A percentile compares a stretch with the other conserved stretches of the same genome.
These are phyloP conservation scores for Camponotus pennsylvanicus DNA, from an alignment of 1,140 invertebrate genomes.

Conservation along the genomic window DNA sequence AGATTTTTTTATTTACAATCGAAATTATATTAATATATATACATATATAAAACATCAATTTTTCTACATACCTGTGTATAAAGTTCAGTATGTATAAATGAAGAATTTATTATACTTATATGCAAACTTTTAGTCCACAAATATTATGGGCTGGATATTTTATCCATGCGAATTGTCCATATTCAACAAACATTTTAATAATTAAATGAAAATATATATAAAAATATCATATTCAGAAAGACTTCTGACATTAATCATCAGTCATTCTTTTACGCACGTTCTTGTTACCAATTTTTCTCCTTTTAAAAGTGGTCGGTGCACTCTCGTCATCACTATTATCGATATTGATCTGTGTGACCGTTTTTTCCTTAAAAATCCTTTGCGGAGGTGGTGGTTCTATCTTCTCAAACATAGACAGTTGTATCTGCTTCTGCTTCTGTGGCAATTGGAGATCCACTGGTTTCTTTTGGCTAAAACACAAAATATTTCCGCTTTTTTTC, in stretches of 20 bases:
- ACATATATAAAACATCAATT: neutral
- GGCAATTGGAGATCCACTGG: conserved; percentile 88
- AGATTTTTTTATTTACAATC: conserved; percentile 11
- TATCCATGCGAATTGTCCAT: neutral
- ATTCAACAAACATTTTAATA: neutral
- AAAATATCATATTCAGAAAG: neutral
- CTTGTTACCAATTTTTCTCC: conserved; percentile 88
- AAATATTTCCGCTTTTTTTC: conserved; percentile 49
- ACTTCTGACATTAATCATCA: conserved; percentile 84
- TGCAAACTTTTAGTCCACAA: neutral
- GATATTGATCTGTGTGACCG: conserved; percentile 82
- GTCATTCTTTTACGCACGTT: conserved; percentile 88
- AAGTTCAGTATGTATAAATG: neutral
- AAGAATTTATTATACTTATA: conserved; percentile 9
- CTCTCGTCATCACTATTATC: conserved; percentile 85
- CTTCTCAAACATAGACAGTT: conserved; percentile 76
- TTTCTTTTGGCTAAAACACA: conserved; percentile 81
- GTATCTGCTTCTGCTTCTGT: conserved; percentile 77
- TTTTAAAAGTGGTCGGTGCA: conserved; percentile 87
- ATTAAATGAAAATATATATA: neutral
- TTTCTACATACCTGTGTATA: neutral
- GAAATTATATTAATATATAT: neutral
- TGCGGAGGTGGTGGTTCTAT: conserved; percentile 82
- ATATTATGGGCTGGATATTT: neutral
- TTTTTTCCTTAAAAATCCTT: conserved; percentile 90